A percentile compares a stretch with the other conserved stretches of the same genome.
Conservation (phyloP, 2,113 vertebrate species). For the Malurus elegans region DNA sequence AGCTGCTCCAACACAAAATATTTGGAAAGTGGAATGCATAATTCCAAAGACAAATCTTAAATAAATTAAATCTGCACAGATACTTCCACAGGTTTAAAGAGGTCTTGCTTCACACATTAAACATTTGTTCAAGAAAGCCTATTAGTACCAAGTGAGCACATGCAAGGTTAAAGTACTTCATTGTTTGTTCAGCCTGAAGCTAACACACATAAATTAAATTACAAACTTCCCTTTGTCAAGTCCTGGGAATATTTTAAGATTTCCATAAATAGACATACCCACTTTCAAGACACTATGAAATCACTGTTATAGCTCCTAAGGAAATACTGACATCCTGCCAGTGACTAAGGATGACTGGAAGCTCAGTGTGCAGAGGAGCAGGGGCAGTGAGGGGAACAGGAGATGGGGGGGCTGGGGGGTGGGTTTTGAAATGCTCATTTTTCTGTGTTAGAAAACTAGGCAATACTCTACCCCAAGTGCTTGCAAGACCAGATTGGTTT, state of each 20-base stretch:
- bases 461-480: neutral
- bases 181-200: slow-evolving; percentile 16
- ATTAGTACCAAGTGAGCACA: neutral
- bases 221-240: slow-evolving; percentile 3
- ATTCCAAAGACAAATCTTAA: neutral
- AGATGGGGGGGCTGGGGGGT: too few relatives aligned
- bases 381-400: neutral
- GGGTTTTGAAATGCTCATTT: neutral
- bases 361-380: neutral
- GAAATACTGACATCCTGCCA: neutral
- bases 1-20: neutral
- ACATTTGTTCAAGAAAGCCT: neutral
- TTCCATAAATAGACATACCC: neutral
- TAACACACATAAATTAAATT: neutral
- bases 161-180: neutral
- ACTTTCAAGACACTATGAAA: neutral
- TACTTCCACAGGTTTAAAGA: neutral
- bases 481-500: neutral
- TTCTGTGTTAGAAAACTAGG: neutral
- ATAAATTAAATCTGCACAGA: neutral
- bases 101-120: neutral
- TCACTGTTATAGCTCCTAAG: neutral
- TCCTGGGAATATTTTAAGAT: neutral
- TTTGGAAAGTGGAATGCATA: neutral
- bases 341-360: neutral